These are phyloP conservation scores for Autographa pulchrina DNA, from an alignment of 2,888 invertebrate genomes.

Conservation along the genomic window DNA sequence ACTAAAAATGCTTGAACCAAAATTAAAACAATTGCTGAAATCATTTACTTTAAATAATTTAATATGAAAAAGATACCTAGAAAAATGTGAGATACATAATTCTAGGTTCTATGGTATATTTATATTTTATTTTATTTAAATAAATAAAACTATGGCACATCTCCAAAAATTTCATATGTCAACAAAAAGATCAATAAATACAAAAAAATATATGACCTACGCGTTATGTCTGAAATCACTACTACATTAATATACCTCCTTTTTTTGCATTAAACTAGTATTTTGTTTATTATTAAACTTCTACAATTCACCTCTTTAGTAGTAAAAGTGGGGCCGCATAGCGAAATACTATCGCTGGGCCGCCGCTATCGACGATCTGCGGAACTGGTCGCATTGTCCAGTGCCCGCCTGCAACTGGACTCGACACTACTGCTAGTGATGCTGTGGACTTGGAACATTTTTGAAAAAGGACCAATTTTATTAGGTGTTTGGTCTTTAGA, in stretches of 20 bases:
- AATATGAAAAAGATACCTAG: no score
- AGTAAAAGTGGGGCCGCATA: constrained; percentile 51
- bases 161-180: no score
- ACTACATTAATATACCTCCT: not conserved
- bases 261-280: not conserved
- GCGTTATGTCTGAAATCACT: no score
- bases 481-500: not conserved
- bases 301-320: constrained; percentile 25
- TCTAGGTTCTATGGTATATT: no score
- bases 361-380: constrained; percentile 69
- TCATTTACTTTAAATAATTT: no score
- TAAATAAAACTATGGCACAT: no score
- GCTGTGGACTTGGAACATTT: constrained; percentile 43
- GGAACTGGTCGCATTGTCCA: constrained; percentile 71
- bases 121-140: no score
- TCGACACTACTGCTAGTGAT: constrained; percentile 30
- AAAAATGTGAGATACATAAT: no score
- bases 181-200: no score
- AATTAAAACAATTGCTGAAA: no score
- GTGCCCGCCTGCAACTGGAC: constrained; percentile 69
- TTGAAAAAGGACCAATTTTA: not conserved
- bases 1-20: no score
- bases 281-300: constrained; percentile 26
- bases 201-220: no score
- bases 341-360: constrained; percentile 60